Conservation (phyloP, 2,113 vertebrate genomes). For the Osmerus eperlanus region DNA sequence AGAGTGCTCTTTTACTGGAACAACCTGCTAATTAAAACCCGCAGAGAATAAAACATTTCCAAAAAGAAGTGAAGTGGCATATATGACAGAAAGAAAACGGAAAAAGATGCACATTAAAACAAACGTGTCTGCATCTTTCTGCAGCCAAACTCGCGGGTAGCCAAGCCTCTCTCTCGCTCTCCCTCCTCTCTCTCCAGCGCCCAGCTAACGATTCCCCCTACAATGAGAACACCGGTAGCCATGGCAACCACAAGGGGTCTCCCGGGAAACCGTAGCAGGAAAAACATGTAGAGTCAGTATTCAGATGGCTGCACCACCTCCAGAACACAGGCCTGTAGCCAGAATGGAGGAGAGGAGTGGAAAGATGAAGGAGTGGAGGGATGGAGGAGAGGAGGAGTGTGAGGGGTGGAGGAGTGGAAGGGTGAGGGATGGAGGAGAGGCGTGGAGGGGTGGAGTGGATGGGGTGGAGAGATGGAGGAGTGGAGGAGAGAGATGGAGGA, state of each 20-base stretch:
- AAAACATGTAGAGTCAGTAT: slow-evolving; percentile 42
- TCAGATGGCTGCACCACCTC: slow-evolving; percentile 41
- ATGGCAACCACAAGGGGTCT: slow-evolving; percentile 52
- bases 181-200: not conserved
- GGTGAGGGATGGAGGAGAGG: too few species aligned
- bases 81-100: not conserved
- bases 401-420: too few species aligned
- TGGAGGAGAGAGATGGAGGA: too few species aligned
- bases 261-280: slow-evolving; percentile 51
- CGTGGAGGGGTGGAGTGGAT: too few species aligned
- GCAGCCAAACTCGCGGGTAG: slow-evolving; percentile 17
- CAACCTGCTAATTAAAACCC: too few species aligned
- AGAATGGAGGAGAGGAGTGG: too few species aligned
- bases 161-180: slow-evolving; percentile 14
- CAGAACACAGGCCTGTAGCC: slow-evolving; percentile 26
- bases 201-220: slow-evolving; percentile 38
- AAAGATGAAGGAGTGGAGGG: too few species aligned
- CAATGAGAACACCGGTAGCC: slow-evolving; percentile 44
- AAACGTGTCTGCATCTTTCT: not conserved
- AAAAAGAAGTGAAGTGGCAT: not conserved
- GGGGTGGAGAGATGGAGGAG: too few species aligned
- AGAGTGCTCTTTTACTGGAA: too few species aligned
- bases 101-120: slow-evolving; percentile 1
- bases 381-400: too few species aligned
- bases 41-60: not conserved